Conservation (phyloP, 2,797 vertebrate species). For the Salmo trutta region DNA sequence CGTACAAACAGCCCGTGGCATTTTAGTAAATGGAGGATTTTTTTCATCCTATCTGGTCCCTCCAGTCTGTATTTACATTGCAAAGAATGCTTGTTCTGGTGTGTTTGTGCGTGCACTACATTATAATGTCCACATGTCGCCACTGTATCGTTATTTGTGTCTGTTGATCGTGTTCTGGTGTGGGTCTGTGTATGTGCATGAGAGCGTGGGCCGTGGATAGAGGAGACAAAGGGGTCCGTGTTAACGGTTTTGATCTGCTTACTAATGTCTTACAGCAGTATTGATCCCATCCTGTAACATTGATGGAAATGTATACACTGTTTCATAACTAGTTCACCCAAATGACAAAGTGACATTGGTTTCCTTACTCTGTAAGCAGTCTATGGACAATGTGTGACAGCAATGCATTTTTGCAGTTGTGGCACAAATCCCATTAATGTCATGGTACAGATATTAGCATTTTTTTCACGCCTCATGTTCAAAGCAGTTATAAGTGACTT, state of each 20-base stretch:
- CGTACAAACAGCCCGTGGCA: conserved; percentile 68
- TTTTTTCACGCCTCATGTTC: conserved; percentile 19
- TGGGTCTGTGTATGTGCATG: background rate
- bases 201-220: too few species aligned
- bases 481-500: conserved; percentile 5
- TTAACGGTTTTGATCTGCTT: conserved; percentile 7
- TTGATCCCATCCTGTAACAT: conserved; percentile 31
- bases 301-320: conserved; percentile 20
- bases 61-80: conserved; percentile 61
- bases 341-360: too few species aligned
- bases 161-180: background rate
- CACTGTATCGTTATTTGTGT: conserved; percentile 27
- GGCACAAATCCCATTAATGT: too few species aligned
- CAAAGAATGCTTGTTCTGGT: conserved; percentile 48
- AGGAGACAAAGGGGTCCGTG: too few species aligned
- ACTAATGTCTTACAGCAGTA: conserved; percentile 25
- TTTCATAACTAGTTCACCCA: too few species aligned
- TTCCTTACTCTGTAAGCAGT: too few species aligned
- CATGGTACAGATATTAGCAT: too few species aligned
- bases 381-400: too few species aligned
- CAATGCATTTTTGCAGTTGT: background rate
- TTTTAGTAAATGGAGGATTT: conserved; percentile 40
- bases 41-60: conserved; percentile 48
- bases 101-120: conserved; percentile 19
- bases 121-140: conserved; percentile 38